Conservation (phyloP, 1,140 invertebrate species). For the Periplaneta americana region DNA sequence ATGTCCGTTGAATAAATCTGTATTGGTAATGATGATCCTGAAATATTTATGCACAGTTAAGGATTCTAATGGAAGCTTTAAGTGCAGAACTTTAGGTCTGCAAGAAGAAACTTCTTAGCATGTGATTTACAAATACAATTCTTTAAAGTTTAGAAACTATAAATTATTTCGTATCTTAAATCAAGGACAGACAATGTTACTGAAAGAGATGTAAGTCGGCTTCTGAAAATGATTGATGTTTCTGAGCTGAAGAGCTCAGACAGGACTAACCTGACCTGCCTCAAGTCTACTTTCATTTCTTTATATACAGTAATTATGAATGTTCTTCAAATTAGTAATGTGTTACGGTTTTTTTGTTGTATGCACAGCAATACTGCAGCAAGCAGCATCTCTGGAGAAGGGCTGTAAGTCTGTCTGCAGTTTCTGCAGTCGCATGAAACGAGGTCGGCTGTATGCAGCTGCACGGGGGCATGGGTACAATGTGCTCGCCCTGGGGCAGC, state of each 20-base stretch:
- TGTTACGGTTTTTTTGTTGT: not conserved
- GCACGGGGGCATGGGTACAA: constrained; percentile 75
- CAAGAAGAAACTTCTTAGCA: too few species aligned
- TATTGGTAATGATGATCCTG: too few species aligned
- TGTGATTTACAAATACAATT: too few species aligned
- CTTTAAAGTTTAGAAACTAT: too few species aligned
- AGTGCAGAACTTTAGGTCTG: too few species aligned
- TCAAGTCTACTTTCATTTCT: not conserved
- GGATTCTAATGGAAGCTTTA: too few species aligned
- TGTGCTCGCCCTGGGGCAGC: constrained; percentile 80
- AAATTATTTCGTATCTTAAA: too few species aligned
- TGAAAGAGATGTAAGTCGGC: too few species aligned
- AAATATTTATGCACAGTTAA: too few species aligned
- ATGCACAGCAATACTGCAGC: constrained; percentile 24
- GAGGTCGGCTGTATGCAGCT: constrained; percentile 66
- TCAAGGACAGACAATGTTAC: too few species aligned
- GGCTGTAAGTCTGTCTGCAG: constrained; percentile 55
- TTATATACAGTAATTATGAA: not conserved
- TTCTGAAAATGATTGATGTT: too few species aligned
- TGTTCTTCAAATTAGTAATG: not conserved
- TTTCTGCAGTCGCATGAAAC: constrained; percentile 61
- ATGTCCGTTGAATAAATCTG: too few species aligned
- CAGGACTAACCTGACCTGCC: not conserved
- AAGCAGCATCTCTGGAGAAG: constrained; percentile 1
- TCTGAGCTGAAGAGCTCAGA: not conserved